Evolutionary conservation across 2,113 vertebrate genomes (phyloP).

Genomic region (Pandion haliaetus): DNA sequence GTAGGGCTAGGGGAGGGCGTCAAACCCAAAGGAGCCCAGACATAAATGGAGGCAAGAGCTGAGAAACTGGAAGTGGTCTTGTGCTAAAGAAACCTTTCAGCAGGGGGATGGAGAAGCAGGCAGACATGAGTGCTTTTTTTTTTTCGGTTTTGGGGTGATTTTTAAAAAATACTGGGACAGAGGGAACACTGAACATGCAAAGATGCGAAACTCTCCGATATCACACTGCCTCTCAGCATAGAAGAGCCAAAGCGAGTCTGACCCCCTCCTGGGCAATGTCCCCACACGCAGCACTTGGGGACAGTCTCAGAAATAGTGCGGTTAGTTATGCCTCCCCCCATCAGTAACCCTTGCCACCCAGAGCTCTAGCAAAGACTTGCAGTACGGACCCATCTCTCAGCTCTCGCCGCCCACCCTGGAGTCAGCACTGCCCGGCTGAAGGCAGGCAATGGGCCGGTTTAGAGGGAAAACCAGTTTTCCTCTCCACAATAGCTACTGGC

Average conservation of each 20-base stretch:
- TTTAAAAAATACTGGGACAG: neutral
- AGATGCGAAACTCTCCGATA: neutral
- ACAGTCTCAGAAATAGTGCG: rapidly evolving
- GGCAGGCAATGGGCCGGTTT: neutral
- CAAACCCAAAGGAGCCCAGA: neutral
- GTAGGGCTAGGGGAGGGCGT: no score
- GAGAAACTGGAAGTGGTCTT: neutral
- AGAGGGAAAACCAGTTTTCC: neutral
- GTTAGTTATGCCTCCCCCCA: neutral
- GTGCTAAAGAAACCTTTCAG: neutral
- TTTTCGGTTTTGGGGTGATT: neutral
- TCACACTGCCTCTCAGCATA: neutral
- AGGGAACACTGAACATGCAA: neutral
- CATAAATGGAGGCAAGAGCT: neutral
- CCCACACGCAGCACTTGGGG: neutral
- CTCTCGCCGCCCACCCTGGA: neutral
- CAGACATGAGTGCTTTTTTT: neutral
- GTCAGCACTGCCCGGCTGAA: neutral
- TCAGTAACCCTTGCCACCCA: neutral
- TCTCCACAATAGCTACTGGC: neutral
- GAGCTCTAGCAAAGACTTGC: neutral
- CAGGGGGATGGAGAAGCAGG: neutral
- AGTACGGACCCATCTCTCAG: neutral
- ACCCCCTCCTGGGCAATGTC: neutral
- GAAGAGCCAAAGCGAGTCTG: neutral